phyloP scores from a whole-genome alignment of 2,113 vertebrate genomes.

The Zosterops japonicus region DNA sequence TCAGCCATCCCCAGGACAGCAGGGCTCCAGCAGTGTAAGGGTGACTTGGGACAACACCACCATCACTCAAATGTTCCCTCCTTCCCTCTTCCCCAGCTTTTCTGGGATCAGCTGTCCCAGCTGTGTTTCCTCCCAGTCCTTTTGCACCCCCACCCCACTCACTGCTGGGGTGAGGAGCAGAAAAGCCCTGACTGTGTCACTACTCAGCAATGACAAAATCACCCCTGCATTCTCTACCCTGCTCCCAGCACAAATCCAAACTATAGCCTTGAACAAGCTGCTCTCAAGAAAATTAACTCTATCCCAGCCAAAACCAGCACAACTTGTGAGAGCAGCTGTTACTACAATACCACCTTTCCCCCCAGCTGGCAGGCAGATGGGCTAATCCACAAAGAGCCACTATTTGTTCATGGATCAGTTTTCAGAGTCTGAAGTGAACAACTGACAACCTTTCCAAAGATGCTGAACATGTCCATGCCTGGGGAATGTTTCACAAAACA shows the following conservation, averaged over 20 bases:
- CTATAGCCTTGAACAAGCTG: neutral
- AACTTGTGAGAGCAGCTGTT: constrained; percentile 42
- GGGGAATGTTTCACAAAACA: neutral
- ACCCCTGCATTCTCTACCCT: neutral
- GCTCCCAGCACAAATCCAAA: neutral
- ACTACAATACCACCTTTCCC: neutral
- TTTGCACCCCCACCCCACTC: neutral
- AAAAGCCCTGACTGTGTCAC: neutral
- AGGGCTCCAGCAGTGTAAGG: neutral
- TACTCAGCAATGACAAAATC: neutral
- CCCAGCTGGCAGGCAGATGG: constrained; percentile 66
- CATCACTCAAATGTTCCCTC: neutral
- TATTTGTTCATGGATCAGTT: constrained; percentile 53
- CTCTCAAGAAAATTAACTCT: neutral
- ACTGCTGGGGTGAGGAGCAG: neutral
- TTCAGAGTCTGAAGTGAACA: constrained; percentile 24
- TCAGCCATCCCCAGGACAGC: neutral
- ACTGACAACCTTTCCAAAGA: constrained; percentile 38
- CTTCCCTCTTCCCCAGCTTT: no score
- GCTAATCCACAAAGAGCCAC: constrained; percentile 46
- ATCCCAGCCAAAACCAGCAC: neutral
- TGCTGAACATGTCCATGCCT: neutral
- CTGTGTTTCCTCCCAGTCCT: neutral
- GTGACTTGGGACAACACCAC: neutral
- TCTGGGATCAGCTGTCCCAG: neutral